Conservation (phyloP, 1,140 invertebrate species). For the Laodelphax striatellus region DNA sequence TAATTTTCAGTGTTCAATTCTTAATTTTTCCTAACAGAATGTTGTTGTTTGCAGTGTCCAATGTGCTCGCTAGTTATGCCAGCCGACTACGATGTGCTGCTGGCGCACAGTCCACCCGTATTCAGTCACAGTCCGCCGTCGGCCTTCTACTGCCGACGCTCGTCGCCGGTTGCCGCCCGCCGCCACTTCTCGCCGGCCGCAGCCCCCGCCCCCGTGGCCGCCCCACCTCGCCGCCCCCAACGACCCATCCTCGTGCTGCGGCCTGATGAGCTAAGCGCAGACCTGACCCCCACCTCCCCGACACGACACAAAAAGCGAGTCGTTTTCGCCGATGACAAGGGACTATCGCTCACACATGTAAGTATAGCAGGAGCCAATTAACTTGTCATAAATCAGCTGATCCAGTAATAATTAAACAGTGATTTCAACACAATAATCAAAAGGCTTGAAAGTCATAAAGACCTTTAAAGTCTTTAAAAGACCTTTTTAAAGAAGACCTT, state of each 20-base stretch:
- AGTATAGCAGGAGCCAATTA: too few species aligned
- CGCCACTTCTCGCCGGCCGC: constrained; percentile 29
- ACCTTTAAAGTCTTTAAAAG: too few species aligned
- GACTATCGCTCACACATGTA: constrained; percentile 69
- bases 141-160: constrained; percentile 19
- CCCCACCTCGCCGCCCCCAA: constrained; percentile 23
- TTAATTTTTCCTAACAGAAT: too few species aligned
- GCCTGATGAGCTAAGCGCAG: constrained; percentile 22
- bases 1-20: too few species aligned
- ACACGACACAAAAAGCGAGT: constrained; percentile 66
- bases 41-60: background rate
- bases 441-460: too few species aligned
- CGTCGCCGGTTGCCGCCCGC: constrained; percentile 29
- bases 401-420: too few species aligned
- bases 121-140: constrained; percentile 44
- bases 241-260: constrained; percentile 36
- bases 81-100: constrained; percentile 34
- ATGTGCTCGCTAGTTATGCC: constrained; percentile 16
- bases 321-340: constrained; percentile 88
- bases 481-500: too few species aligned
- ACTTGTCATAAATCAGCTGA: too few species aligned
- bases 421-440: too few species aligned
- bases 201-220: constrained; percentile 21
- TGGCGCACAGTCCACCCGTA: constrained; percentile 53
- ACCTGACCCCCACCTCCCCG: constrained; percentile 28